These are phyloP conservation scores for Fulica atra DNA, from an alignment of 2,113 vertebrate genomes.

Conservation along the genomic window DNA sequence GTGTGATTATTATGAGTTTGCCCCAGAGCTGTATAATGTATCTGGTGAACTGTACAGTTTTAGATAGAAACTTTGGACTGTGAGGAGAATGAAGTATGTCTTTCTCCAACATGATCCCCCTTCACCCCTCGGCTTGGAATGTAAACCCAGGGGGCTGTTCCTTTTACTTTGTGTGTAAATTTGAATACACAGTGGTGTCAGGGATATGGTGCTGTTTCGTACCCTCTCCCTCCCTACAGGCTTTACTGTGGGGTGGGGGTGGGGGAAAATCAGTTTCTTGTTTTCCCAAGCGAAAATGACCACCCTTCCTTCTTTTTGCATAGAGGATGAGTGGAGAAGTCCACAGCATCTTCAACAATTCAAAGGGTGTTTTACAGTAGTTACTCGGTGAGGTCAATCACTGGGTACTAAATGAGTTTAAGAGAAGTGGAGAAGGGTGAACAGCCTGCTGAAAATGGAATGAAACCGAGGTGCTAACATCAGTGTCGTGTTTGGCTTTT, in stretches of 20 bases:
- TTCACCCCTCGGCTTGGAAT: background rate
- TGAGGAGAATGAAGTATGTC: background rate
- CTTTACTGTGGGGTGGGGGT: no score
- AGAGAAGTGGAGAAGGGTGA: background rate
- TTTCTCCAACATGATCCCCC: background rate
- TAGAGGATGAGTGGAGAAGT: background rate
- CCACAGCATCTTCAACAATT: background rate
- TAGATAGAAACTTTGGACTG: background rate
- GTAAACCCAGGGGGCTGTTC: background rate
- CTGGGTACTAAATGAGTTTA: background rate
- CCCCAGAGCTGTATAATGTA: background rate
- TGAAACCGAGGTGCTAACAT: fast-evolving
- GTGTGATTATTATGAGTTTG: background rate
- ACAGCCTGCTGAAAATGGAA: background rate
- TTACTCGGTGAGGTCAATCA: background rate
- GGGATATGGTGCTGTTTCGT: background rate
- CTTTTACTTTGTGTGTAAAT: background rate
- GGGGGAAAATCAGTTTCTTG: background rate
- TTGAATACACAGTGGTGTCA: background rate
- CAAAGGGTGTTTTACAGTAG: background rate
- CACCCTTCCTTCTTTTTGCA: background rate
- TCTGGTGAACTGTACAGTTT: background rate
- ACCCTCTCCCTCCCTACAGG: background rate
- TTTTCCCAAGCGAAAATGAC: background rate
- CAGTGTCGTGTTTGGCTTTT: background rate